Evolutionary conservation across 2,888 invertebrate species (phyloP).

Genomic region (Nemapogon koenigi): DNA sequence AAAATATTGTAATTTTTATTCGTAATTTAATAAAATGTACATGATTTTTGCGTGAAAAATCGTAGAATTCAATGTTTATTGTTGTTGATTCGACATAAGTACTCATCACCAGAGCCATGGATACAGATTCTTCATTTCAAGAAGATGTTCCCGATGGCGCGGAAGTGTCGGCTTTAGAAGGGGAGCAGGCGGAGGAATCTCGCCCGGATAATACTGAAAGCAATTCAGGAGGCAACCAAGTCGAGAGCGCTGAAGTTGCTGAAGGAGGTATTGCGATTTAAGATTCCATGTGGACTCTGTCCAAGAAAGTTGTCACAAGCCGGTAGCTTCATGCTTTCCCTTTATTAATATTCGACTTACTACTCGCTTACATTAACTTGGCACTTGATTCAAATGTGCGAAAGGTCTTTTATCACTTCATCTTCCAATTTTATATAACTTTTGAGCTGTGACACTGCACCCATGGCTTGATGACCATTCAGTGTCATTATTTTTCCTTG

Average conservation of each 20-base stretch:
- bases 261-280: constrained; percentile 29
- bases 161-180: constrained; percentile 50
- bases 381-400: too few relatives aligned
- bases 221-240: constrained; percentile 38
- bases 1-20: neutral
- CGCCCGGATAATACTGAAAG: constrained; percentile 38
- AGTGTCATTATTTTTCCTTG: too few relatives aligned
- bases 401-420: too few relatives aligned
- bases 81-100: constrained; percentile 17
- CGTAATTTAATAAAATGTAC: neutral
- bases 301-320: constrained; percentile 10
- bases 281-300: constrained; percentile 13
- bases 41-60: neutral
- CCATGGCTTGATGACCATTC: too few relatives aligned
- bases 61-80: constrained; percentile 34
- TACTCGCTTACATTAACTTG: neutral
- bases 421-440: too few relatives aligned
- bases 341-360: neutral
- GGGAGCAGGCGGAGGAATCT: constrained; percentile 38
- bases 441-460: too few relatives aligned
- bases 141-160: constrained; percentile 53
- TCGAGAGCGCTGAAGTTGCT: constrained; percentile 32
- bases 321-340: neutral
- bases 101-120: constrained; percentile 28
- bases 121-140: constrained; percentile 45